These are phyloP conservation scores for Acanthisitta chloris DNA, from an alignment of 2,113 vertebrate genomes.

Conservation along the genomic window DNA sequence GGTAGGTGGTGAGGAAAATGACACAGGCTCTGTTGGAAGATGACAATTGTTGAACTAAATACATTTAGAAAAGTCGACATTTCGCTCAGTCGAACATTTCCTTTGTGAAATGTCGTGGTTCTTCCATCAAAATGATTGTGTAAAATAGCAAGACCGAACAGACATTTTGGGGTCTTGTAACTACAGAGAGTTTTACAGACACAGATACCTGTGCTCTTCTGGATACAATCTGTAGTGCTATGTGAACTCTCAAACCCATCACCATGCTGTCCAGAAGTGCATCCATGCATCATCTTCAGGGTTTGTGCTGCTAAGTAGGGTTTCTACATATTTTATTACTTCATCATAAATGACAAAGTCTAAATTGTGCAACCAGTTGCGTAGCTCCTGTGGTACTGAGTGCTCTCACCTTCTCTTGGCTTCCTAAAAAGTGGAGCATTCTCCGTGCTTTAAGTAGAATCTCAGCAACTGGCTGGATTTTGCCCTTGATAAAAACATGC, in stretches of 20 bases:
- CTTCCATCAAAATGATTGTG: background rate
- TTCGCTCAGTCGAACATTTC: background rate
- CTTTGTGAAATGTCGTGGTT: background rate
- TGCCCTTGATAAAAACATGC: background rate
- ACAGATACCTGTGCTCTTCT: background rate
- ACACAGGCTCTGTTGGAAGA: background rate
- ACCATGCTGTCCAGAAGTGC: background rate
- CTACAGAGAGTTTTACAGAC: background rate
- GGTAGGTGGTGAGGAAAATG: background rate
- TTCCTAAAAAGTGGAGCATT: background rate
- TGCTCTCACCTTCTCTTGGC: background rate
- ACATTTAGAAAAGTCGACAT: background rate
- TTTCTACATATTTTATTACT: background rate
- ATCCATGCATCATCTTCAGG: background rate
- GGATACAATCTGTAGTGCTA: fast-evolving
- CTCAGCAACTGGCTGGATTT: background rate
- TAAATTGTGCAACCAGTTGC: background rate
- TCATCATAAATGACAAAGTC: background rate
- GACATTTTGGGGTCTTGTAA: background rate
- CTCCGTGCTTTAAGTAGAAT: background rate
- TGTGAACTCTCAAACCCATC: background rate
- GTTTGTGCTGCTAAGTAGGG: background rate
- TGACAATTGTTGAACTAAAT: background rate
- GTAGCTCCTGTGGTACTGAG: background rate
- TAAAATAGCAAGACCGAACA: background rate